Evolutionary conservation across 2,113 vertebrate species (phyloP).

Genomic region (Datnioides undecimradiatus): DNA sequence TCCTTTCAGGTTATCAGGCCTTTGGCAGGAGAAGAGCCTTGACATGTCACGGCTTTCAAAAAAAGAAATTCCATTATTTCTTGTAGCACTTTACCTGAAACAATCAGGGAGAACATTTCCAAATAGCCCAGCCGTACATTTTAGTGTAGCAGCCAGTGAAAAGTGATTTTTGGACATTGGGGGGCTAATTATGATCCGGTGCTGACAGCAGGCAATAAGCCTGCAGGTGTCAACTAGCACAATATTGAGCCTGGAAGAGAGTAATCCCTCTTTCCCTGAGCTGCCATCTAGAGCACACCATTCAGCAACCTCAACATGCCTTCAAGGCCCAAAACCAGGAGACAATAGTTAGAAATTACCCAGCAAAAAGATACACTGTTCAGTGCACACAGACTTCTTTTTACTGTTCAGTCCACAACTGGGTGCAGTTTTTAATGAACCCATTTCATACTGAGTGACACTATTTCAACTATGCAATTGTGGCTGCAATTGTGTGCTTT

Average conservation of each 20-base stretch:
- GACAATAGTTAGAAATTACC: slow-evolving; percentile 35
- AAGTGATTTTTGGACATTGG: slow-evolving; percentile 50
- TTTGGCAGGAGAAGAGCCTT: not conserved
- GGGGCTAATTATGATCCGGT: slow-evolving; percentile 65
- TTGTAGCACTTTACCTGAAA: not conserved
- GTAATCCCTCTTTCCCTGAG: slow-evolving; percentile 56
- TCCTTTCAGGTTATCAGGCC: not conserved
- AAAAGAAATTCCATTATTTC: not conserved
- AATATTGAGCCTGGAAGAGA: slow-evolving; percentile 58
- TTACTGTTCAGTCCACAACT: not conserved
- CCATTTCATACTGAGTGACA: not conserved
- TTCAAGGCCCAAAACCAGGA: slow-evolving; percentile 21
- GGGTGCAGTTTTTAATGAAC: too few species aligned
- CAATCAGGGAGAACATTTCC: not conserved
- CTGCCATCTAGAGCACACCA: slow-evolving; percentile 46
- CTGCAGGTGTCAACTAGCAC: slow-evolving; percentile 61
- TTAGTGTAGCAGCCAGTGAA: slow-evolving; percentile 9
- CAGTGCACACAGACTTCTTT: slow-evolving; percentile 10
- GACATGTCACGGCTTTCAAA: not conserved
- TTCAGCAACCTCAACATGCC: slow-evolving; percentile 47
- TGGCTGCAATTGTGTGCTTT: not conserved
- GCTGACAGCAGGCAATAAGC: slow-evolving; percentile 61
- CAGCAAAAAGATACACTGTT: slow-evolving; percentile 19
- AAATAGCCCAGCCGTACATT: not conserved
- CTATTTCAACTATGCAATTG: not conserved